Conservation (phyloP, 2,888 invertebrate genomes). For the Isotomurus palustris region DNA sequence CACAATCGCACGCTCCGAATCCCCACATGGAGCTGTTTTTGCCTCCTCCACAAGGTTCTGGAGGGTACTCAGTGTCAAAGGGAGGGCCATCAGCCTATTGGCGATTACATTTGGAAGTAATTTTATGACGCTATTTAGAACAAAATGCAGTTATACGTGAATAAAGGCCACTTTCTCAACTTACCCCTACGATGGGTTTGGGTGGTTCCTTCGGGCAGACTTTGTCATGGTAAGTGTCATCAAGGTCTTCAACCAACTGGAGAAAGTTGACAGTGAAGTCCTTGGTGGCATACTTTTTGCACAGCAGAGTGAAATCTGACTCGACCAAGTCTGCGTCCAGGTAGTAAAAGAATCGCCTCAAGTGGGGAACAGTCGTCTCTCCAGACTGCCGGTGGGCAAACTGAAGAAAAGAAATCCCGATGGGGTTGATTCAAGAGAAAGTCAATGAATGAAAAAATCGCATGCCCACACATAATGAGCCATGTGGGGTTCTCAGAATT, state of each 20-base stretch:
- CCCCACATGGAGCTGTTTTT: conserved; percentile 36
- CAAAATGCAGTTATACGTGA: not conserved
- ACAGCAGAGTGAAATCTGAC: conserved; percentile 67
- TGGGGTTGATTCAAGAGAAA: no score
- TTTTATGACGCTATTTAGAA: no score
- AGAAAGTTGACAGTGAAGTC: conserved; percentile 73
- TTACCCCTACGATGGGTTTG: conserved; percentile 54
- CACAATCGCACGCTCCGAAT: conserved; percentile 39
- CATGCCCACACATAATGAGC: not conserved
- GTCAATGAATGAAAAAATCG: not conserved
- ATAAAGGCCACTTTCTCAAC: conserved; percentile 14
- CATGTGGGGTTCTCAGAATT: no score
- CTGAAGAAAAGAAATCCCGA: conserved; percentile 12
- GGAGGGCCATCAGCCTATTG: conserved; percentile 41
- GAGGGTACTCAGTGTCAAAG: conserved; percentile 26
- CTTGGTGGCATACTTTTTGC: conserved; percentile 67
- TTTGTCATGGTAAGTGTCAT: conserved; percentile 57
- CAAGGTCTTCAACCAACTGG: conserved; percentile 65
- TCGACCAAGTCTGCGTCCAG: conserved; percentile 64
- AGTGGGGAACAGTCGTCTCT: conserved; percentile 70
- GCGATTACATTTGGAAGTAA: no score
- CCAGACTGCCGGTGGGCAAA: conserved; percentile 52
- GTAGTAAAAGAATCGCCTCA: conserved; percentile 67
- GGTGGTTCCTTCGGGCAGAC: conserved; percentile 39
- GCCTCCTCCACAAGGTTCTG: conserved; percentile 32